These are phyloP conservation scores for Thelaira solivaga DNA, from an alignment of 2,888 invertebrate genomes.

Conservation along the genomic window DNA sequence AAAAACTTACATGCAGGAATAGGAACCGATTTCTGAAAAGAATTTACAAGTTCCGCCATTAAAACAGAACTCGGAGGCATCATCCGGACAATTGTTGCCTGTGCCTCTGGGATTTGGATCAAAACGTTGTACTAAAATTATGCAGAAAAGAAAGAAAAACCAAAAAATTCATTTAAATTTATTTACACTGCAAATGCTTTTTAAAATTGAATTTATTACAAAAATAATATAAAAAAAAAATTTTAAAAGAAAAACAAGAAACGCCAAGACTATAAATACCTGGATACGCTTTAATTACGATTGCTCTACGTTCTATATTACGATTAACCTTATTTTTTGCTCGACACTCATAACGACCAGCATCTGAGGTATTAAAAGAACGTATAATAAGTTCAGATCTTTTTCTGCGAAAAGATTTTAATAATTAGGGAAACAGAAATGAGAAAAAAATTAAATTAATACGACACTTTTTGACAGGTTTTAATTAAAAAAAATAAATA, in stretches of 20 bases:
- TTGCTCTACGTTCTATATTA: constrained; percentile 73
- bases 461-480: constrained; percentile 21
- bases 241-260: neutral
- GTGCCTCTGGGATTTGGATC: constrained; percentile 70
- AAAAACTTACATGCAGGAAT: constrained; percentile 89
- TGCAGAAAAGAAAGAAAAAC: neutral
- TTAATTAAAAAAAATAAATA: constrained; percentile 10
- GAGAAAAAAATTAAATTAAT: constrained; percentile 24
- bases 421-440: constrained; percentile 31
- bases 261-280: constrained; percentile 67
- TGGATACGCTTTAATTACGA: constrained; percentile 75
- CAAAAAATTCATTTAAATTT: neutral
- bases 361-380: constrained; percentile 85
- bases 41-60: constrained; percentile 92
- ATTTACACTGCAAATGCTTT: neutral
- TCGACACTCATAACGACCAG: constrained; percentile 89
- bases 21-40: constrained; percentile 86
- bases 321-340: constrained; percentile 80
- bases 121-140: constrained; percentile 75
- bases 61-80: constrained; percentile 87
- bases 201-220: neutral
- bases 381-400: constrained; percentile 90
- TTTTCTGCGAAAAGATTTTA: constrained; percentile 80
- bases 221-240: neutral
- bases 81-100: constrained; percentile 78